These are phyloP conservation scores for Pocillopora grandis DNA, from an alignment of 92 coral and sea anemone species.

Conservation along the genomic window DNA sequence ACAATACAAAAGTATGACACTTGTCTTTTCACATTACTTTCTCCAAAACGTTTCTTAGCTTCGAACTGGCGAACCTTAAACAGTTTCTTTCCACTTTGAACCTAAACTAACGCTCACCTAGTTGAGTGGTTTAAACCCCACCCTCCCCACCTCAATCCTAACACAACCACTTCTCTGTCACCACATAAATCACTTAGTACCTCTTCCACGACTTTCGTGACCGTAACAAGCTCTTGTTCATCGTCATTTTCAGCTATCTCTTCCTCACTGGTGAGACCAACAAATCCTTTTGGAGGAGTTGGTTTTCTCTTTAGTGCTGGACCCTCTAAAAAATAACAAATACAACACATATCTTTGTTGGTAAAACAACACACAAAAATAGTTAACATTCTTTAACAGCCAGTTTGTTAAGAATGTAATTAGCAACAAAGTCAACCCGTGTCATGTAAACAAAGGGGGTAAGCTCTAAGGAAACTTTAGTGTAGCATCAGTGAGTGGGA, in stretches of 20 bases:
- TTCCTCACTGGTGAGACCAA: constrained; percentile 30
- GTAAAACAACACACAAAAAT: not conserved
- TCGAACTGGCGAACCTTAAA: not conserved
- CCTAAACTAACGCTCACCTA: not conserved
- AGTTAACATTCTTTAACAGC: too few species aligned
- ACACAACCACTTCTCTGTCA: not conserved
- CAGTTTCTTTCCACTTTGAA: not conserved
- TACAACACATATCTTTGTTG: not conserved
- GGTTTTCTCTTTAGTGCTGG: constrained; percentile 64
- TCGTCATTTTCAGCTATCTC: constrained; percentile 47
- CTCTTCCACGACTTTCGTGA: constrained; percentile 96
- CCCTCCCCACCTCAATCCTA: not conserved
- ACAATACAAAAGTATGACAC: too few species aligned
- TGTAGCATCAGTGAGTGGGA: too few species aligned
- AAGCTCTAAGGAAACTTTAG: too few species aligned
- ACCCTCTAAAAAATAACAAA: constrained; percentile 48
- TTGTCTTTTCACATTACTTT: too few species aligned
- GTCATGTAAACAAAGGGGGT: too few species aligned
- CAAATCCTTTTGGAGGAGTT: constrained; percentile 35
- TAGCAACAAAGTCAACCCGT: too few species aligned
- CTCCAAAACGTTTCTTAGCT: too few species aligned
- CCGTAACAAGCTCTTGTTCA: constrained; percentile 93
- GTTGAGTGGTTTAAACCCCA: not conserved
- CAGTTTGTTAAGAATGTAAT: too few species aligned
- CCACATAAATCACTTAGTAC: constrained; percentile 17